These are phyloP conservation scores for Onthophagus sagittarius DNA, from an alignment of 2,888 invertebrate species.

Conservation along the genomic window DNA sequence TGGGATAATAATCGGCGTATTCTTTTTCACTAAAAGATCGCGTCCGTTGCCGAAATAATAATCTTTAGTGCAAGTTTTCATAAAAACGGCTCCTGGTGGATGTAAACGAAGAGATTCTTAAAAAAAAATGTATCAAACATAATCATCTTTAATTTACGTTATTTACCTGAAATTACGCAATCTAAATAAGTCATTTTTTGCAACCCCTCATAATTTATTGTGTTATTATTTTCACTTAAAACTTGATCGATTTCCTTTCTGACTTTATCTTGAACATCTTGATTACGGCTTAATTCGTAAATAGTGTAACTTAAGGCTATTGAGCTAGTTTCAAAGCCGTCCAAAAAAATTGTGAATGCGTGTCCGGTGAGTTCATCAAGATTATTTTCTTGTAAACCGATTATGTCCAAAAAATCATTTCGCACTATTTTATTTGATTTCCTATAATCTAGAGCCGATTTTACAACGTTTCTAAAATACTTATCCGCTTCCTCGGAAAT, in stretches of 20 bases:
- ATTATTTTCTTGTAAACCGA: slow-evolving; percentile 32
- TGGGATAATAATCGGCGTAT: slow-evolving; percentile 40
- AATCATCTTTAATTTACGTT: background rate
- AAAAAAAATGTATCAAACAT: background rate
- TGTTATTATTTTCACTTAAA: slow-evolving; percentile 37
- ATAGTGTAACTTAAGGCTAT: slow-evolving; percentile 43
- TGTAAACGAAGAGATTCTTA: slow-evolving; percentile 30
- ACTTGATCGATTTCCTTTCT: slow-evolving; percentile 43
- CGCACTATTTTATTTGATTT: slow-evolving; percentile 43
- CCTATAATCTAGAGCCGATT: slow-evolving; percentile 43
- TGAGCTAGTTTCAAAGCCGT: slow-evolving; percentile 52
- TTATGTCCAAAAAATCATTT: slow-evolving; percentile 47
- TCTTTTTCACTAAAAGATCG: slow-evolving; percentile 33
- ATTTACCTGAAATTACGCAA: slow-evolving; percentile 42
- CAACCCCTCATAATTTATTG: slow-evolving; percentile 45
- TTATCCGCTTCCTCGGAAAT: slow-evolving; percentile 32
- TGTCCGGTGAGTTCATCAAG: slow-evolving; percentile 42
- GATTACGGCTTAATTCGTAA: slow-evolving; percentile 46
- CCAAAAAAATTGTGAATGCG: slow-evolving; percentile 46
- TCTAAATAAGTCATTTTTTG: slow-evolving; percentile 50
- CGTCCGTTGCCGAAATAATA: slow-evolving; percentile 30
- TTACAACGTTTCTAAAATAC: slow-evolving; percentile 41
- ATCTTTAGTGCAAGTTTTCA: slow-evolving; percentile 33
- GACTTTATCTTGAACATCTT: slow-evolving; percentile 45
- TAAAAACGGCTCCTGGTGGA: slow-evolving; percentile 27